Percentiles rank a stretch among this genome's conserved stretches.
phyloP scores from a whole-genome alignment of 2,797 vertebrate genomes.

The Semotilus atromaculatus region DNA sequence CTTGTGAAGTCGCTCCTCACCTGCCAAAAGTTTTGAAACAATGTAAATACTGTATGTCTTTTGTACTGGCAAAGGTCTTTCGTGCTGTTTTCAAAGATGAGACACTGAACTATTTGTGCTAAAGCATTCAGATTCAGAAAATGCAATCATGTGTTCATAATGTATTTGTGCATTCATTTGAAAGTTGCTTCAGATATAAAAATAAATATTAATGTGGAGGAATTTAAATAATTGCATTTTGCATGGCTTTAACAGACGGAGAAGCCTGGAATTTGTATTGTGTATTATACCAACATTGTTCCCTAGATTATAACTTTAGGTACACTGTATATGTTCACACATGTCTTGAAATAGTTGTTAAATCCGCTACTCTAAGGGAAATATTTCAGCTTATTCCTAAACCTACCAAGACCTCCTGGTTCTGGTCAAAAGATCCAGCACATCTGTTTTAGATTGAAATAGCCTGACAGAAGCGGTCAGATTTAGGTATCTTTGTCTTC shows the following conservation, averaged over 20 bases:
- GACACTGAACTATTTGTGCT: background rate
- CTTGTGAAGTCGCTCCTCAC: conserved; percentile 42
- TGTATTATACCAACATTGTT: conserved; percentile 11
- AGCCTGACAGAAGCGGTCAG: conserved; percentile 57
- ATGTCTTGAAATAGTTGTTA: background rate
- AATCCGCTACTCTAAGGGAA: background rate
- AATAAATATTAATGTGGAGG: no score
- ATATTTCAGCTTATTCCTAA: conserved; percentile 35
- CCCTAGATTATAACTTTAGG: background rate
- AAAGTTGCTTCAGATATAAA: background rate
- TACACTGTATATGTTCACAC: background rate
- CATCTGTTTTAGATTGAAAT: conserved; percentile 75
- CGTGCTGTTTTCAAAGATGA: background rate
- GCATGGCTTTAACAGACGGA: background rate
- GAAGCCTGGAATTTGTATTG: background rate
- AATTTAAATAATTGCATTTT: background rate
- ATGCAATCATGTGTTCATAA: background rate
- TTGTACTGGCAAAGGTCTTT: background rate
- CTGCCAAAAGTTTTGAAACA: conserved; percentile 35
- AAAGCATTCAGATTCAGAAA: conserved; percentile 2
- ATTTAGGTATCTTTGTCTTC: conserved; percentile 49
- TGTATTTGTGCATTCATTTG: background rate
- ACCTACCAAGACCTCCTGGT: conserved; percentile 50
- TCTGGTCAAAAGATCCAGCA: conserved; percentile 64
- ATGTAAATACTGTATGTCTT: conserved; percentile 25